These are phyloP conservation scores for Carcina quercana DNA, from an alignment of 2,888 invertebrate genomes.

Conservation along the genomic window DNA sequence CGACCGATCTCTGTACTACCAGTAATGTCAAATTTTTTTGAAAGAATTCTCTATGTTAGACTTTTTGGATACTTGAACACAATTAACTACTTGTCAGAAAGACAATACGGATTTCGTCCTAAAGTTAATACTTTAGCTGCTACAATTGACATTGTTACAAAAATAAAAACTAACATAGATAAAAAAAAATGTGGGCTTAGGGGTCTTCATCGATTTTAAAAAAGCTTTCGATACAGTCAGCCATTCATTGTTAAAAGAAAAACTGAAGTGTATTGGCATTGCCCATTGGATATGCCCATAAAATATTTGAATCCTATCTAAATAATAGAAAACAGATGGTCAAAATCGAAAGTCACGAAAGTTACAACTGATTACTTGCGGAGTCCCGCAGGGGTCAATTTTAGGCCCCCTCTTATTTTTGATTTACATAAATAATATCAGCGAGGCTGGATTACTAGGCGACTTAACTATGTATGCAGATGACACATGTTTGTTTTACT, in stretches of 20 bases:
- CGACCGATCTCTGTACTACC: background rate
- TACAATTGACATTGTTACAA: background rate
- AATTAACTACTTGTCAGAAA: background rate
- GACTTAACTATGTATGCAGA: slow-evolving; percentile 14
- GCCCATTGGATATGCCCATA: too few species aligned
- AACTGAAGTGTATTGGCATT: too few species aligned
- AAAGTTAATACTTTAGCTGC: background rate
- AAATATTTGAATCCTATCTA: slow-evolving; percentile 1
- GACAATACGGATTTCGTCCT: background rate
- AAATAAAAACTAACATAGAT: background rate
- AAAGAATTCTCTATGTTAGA: background rate
- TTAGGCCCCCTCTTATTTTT: too few species aligned
- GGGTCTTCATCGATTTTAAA: background rate
- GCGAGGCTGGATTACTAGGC: slow-evolving; percentile 6
- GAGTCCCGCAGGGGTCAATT: slow-evolving; percentile 13
- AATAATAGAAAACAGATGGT: background rate
- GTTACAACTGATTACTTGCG: background rate
- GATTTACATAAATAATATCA: slow-evolving; percentile 13
- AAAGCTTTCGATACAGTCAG: background rate
- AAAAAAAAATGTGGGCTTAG: background rate
- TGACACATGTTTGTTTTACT: slow-evolving; percentile 16
- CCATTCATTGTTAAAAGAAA: too few species aligned
- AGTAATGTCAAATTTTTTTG: background rate
- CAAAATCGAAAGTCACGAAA: background rate
- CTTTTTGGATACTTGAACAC: background rate